Evolutionary conservation across 2,888 invertebrate species (phyloP).

Genomic region (Rhagium mordax): DNA sequence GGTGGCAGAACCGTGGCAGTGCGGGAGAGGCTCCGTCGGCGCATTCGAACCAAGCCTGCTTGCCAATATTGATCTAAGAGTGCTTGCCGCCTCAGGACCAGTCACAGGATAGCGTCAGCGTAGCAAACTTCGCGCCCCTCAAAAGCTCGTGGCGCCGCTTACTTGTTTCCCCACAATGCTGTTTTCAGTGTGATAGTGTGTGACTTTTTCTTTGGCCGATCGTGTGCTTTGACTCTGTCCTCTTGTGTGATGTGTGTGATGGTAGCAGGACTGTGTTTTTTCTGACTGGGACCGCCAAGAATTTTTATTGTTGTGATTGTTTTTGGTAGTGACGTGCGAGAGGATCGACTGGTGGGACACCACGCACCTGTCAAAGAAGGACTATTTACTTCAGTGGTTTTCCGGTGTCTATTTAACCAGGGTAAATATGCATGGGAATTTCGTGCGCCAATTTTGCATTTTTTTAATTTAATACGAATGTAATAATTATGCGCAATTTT

Average conservation of each 20-base stretch:
- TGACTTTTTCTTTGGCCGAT: conserved; percentile 10
- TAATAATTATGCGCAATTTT: too few species aligned
- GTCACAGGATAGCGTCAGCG: conserved; percentile 64
- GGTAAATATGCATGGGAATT: background rate
- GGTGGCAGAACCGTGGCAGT: background rate
- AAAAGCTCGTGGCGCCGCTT: conserved; percentile 24
- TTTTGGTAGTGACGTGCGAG: conserved; percentile 1
- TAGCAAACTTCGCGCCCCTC: conserved; percentile 49
- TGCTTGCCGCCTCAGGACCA: conserved; percentile 61
- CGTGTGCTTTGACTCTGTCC: conserved; percentile 1
- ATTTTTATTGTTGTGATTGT: conserved; percentile 5
- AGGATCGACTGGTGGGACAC: background rate
- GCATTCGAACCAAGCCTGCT: conserved; percentile 48
- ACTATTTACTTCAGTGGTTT: background rate
- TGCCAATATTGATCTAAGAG: conserved; percentile 67
- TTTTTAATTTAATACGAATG: too few species aligned
- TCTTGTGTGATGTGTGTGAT: conserved; percentile 7
- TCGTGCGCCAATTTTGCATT: too few species aligned
- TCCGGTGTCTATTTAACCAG: background rate
- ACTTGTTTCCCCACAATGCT: conserved; percentile 19
- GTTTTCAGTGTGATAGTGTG: conserved; percentile 12
- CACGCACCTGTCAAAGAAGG: conserved; percentile 5
- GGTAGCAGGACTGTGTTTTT: background rate
- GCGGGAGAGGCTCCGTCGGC: conserved; percentile 39
- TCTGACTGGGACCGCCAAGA: background rate